Percentiles rank a stretch among this genome's conserved stretches.
Evolutionary conservation across 2,888 invertebrate genomes (phyloP).

Genomic region (Chironomus tentans): DNA sequence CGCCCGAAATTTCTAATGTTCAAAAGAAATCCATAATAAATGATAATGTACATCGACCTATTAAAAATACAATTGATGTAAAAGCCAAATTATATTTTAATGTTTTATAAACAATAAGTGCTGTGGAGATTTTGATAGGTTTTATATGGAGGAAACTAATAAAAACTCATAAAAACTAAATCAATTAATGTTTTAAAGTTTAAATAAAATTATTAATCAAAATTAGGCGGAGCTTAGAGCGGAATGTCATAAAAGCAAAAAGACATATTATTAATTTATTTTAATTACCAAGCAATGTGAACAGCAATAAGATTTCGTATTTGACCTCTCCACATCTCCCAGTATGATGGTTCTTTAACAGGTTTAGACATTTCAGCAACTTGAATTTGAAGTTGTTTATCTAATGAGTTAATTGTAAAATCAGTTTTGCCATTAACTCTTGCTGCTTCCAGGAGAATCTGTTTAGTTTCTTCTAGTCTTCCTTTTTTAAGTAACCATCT

Average conservation of each 20-base stretch:
- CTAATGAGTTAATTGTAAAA: conserved; percentile 37
- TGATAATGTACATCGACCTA: conserved; percentile 39
- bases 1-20: conserved; percentile 44
- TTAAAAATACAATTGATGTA: too few relatives aligned
- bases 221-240: too few relatives aligned
- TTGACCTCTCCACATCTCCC: conserved; percentile 40
- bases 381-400: conserved; percentile 40
- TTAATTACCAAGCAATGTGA: not conserved
- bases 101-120: too few relatives aligned
- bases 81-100: too few relatives aligned
- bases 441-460: conserved; percentile 39
- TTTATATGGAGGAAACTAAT: too few relatives aligned
- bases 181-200: too few relatives aligned
- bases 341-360: conserved; percentile 39
- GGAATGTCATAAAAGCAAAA: too few relatives aligned
- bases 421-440: conserved; percentile 39
- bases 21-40: conserved; percentile 44
- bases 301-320: conserved; percentile 21
- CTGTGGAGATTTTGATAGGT: too few relatives aligned
- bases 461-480: conserved; percentile 40
- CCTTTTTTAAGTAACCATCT: conserved; percentile 44
- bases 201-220: too few relatives aligned
- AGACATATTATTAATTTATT: too few relatives aligned
- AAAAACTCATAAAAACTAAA: too few relatives aligned
- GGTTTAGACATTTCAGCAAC: conserved; percentile 37